Evolutionary conservation across 2,113 vertebrate species (phyloP), one percentile per base, ranked within the genome.

Genomic region (Otocyon megalotis): DNA sequence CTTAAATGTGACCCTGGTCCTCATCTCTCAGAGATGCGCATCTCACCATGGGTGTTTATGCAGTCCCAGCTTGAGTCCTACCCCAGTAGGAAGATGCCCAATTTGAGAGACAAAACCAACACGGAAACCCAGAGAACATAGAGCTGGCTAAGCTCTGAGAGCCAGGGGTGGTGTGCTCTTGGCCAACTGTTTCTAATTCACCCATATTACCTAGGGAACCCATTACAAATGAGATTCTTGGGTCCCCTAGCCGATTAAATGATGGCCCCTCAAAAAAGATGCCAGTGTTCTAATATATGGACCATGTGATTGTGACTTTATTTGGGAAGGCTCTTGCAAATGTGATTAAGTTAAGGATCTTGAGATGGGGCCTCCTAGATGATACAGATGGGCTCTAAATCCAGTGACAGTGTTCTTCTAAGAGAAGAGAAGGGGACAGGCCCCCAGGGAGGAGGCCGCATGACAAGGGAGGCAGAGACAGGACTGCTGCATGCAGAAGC

Each of bases 31-130:
- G 63, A 32, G 79, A 54, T 0, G 0, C 0, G 2, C 53, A 8
- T 14, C 37, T 5, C 0, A 0, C 32, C 8, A 0, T 4, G 4
- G 26, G 5, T 4, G 22, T 30, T 35, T 50, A 4, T 13, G 9
- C 43, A 32, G 10, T 30, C 43, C 14, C 5, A 13, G 2, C 28
- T 0, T 12, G 43, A 24, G 28, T 14, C 53, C 17, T n/a, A 16
- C 43, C 74, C 16, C 15, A 10, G 37, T 9, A 9, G 43, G 62
- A 60, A 13, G 56, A n/a, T 53, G 54, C 9, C 30, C 28, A 0
- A 20, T 28, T 6, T n/a, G 35, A 84, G n/a, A 58, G 16, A 80
- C 15, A 2, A 79, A 50, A 17, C 4, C 19, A 32, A 12, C 30
- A 12, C 2, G 10, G 37, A 56, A 62, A 43, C 11, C 8, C 32